These are phyloP conservation scores for Cataglyphis cursor DNA, from an alignment of 2,888 invertebrate species.

Conservation along the genomic window DNA sequence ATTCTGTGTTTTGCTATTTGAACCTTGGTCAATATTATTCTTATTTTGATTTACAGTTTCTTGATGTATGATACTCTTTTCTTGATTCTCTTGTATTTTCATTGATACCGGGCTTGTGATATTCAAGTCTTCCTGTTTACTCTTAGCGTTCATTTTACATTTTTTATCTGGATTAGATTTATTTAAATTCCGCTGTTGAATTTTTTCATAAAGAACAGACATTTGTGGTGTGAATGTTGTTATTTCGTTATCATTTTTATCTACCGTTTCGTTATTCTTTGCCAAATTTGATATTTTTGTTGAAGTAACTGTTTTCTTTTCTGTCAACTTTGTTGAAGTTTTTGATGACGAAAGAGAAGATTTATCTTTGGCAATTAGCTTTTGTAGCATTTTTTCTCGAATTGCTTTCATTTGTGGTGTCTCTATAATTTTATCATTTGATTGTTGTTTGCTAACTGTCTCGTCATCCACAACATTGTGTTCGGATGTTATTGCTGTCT, in stretches of 20 bases:
- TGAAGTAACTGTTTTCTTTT: neutral
- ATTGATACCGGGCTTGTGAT: neutral
- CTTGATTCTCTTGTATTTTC: neutral
- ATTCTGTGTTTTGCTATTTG: neutral
- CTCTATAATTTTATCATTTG: slow-evolving; percentile 54
- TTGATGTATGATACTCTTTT: neutral
- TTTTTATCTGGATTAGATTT: neutral
- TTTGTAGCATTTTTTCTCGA: slow-evolving; percentile 72
- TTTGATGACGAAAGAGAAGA: slow-evolving; percentile 19
- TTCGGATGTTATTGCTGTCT: slow-evolving; percentile 55
- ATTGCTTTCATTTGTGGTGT: slow-evolving; percentile 78
- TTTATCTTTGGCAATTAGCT: slow-evolving; percentile 5
- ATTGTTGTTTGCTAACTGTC: neutral
- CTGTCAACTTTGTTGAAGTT: neutral
- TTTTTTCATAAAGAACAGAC: slow-evolving; percentile 71
- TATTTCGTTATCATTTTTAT: slow-evolving; percentile 2
- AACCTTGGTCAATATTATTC: neutral
- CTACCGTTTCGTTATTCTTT: neutral
- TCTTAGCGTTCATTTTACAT: neutral
- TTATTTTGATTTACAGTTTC: neutral
- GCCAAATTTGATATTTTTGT: neutral
- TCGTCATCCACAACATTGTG: neutral
- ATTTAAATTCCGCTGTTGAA: slow-evolving; percentile 53
- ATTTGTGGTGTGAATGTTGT: slow-evolving; percentile 75
- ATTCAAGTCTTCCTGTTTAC: neutral